Evolutionary conservation across 2,888 invertebrate species (phyloP), one percentile per base, ranked within the genome.

Genomic region (Pristionchus mayeri): DNA sequence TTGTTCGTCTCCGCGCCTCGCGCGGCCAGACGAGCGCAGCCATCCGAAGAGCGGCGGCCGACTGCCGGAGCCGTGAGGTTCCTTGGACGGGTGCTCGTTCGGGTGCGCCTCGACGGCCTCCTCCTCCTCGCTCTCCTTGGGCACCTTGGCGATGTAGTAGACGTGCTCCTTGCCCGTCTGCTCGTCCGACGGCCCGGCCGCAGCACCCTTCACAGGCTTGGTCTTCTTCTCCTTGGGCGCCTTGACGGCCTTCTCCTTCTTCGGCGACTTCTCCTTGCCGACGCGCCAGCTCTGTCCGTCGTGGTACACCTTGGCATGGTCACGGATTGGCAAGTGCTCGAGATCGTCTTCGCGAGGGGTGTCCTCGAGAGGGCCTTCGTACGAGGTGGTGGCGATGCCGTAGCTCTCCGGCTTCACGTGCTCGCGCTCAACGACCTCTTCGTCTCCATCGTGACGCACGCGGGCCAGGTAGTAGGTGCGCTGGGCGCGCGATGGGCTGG

Each of bases 311-410:
- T 24, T 52, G 52, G 78, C 78, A 37, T 78, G 78, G 21, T 78
- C 78, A 30, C 50, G 52, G 30, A 78, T 50, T 18, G 78, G 78
- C 48, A 78, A 52, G 52, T 52, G 50, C 30, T 50, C 78, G 50
- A 78, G 78, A 50, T 78, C 78, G 52, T 78, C 78, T 52, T 78
- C 78, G n/a, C 78, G 78, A 78, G 52, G 78, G 24, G 78, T 78
- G 30, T 27, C 78, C 37, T 78, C 78, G 24, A 78, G 50, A 21
- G 50, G 78, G 30, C 78, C 78, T 24, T 78, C 78, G 52, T 52
- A 78, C 52, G 78, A 52, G 34, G 50, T 52, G n/a, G 52, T 52
- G 16, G 78, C 50, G 78, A 78, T 18, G 30, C 52, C 78, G 52
- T 78, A 78, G 30, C 34, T 52, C 52, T 52, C 50, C 34, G 78